These are phyloP conservation scores for Protobothrops mucrosquamatus DNA, from an alignment of 2,113 vertebrate genomes.

Conservation along the genomic window DNA sequence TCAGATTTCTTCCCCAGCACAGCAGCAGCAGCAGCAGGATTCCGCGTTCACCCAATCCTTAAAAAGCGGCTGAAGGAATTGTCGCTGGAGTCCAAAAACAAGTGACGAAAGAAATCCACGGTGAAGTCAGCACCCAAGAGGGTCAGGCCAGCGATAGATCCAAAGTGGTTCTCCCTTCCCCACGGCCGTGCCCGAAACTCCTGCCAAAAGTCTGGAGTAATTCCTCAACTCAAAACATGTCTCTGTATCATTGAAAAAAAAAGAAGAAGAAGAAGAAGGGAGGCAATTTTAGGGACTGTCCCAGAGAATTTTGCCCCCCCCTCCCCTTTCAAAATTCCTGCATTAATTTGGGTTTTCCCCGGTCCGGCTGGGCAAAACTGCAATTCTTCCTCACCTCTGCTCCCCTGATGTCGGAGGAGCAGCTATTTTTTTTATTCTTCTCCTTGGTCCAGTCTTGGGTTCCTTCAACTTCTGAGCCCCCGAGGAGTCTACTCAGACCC, in stretches of 20 bases:
- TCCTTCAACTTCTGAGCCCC: background rate
- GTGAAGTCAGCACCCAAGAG: slow-evolving; percentile 20
- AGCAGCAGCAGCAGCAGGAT: too few relatives aligned
- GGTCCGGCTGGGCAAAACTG: background rate
- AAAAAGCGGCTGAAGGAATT: background rate
- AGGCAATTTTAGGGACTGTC: background rate
- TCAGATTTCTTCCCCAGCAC: background rate
- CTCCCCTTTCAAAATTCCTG: background rate
- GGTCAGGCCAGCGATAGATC: background rate
- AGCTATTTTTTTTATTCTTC: background rate
- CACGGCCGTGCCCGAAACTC: background rate
- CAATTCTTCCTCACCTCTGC: background rate
- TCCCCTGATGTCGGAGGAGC: background rate
- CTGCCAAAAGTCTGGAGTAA: background rate
- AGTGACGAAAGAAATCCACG: background rate
- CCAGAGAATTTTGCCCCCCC: background rate
- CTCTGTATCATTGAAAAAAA: background rate
- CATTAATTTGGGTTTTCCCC: background rate
- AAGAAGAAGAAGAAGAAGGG: background rate
- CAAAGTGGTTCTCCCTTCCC: background rate
- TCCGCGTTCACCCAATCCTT: too few relatives aligned
- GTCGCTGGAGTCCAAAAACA: background rate
- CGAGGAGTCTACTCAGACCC: background rate
- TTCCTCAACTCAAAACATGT: background rate
- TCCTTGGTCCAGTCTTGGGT: background rate